Conservation (phyloP, 2,113 vertebrate genomes). For the Cervus canadensis region DNA sequence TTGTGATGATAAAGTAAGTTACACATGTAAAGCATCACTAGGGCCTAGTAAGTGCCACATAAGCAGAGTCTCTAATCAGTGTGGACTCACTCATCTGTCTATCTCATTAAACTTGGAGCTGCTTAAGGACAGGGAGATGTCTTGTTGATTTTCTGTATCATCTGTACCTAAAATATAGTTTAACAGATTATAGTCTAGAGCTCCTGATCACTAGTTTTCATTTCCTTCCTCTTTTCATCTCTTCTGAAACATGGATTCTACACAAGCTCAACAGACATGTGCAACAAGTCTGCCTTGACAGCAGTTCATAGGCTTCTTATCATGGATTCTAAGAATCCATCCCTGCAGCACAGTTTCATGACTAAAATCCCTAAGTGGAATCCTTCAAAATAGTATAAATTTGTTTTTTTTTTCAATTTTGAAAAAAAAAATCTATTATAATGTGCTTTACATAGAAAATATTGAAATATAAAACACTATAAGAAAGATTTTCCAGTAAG, state of each 20-base stretch:
- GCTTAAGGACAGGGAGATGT: background rate
- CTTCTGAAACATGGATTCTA: background rate
- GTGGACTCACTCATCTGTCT: background rate
- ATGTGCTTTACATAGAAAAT: background rate
- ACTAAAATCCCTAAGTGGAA: background rate
- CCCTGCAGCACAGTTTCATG: background rate
- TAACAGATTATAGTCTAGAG: background rate
- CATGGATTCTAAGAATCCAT: background rate
- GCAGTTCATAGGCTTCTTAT: background rate
- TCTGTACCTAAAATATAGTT: background rate
- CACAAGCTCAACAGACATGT: background rate
- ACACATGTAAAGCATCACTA: background rate
- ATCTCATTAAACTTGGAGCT: background rate
- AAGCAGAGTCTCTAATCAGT: background rate
- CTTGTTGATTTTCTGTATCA: background rate
- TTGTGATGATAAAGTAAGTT: background rate
- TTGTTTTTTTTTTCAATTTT: background rate
- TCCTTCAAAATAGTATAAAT: background rate
- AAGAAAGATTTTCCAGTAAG: background rate
- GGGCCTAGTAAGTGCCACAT: background rate
- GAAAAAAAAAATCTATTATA: background rate
- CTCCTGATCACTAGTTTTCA: background rate
- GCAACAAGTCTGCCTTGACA: background rate
- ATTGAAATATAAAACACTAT: background rate
- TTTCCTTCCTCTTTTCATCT: background rate